Base-by-base conservation (phyloP, 1,140 invertebrate species). In the Lucilia sericata region DNA sequence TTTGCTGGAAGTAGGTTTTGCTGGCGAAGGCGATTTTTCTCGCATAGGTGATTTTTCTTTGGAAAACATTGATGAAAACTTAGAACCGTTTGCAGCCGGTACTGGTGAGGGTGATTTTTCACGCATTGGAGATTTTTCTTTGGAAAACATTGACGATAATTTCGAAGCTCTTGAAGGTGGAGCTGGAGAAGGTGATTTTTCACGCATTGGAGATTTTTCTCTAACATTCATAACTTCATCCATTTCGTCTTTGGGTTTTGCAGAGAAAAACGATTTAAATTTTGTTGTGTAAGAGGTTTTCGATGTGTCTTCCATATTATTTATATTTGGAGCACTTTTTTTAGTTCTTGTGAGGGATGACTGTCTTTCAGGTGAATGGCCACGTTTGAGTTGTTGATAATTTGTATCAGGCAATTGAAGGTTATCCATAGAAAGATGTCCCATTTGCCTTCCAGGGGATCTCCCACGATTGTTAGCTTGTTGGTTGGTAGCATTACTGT, bases 221-320 rank as follows among this genome's bases (percentile, higher is more conserved):
- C 55, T 60, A 14, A 60, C 55, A n/a, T 60, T 17, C 14, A n/a
- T 7, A 17, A 17, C 13, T 14, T 47, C 83, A 70, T 19, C 51
- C 1, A 8, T n/a, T 42, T 75, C 78, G 5, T 47, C 65, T 25
- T 49, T 74, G 8, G 78, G 74, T 70, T 89, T 89, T 0, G 86
- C 85, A 5, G 75, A 83, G 70, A 90, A 90, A 86, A 90, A 88
- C 0, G 87, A 87, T 85, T 90, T 90, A 17, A 90, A 86, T 0
- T 88, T 86, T 17, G 89, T 87, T 14, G 88, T 83, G 30, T 90
- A 90, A 13, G 89, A 85, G 74, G 85, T 85, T 34, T 89, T 90
- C 0, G 86, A 19, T 5, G 36, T 0, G 47, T 80, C 86, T 74
- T 90, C 89, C 0, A 85, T 87, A 85, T 30, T 86, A 85, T 17